phyloP scores from a whole-genome alignment of 2,113 vertebrate species.

The Cephalopholis sonnerati region DNA sequence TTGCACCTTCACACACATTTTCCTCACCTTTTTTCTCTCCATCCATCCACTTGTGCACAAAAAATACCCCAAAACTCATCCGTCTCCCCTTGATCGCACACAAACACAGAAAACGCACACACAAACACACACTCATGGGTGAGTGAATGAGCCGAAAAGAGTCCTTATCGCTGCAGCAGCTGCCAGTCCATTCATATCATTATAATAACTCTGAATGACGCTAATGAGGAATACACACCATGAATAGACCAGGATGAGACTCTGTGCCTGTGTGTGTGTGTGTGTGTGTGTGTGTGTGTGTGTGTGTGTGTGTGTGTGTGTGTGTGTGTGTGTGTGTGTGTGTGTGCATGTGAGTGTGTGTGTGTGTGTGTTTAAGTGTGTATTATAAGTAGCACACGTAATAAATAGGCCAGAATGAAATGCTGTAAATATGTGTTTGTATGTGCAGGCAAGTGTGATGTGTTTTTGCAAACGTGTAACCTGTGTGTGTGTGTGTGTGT shows the following conservation, averaged over 20 bases:
- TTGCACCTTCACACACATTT: constrained; percentile 13
- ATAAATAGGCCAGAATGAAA: constrained; percentile 45
- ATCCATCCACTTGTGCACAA: constrained; percentile 9
- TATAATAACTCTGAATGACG: constrained; percentile 65
- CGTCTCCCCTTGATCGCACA: neutral
- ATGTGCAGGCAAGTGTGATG: constrained; percentile 9
- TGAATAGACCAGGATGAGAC: constrained; percentile 51
- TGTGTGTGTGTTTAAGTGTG: too few relatives aligned
- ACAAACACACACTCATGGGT: neutral
- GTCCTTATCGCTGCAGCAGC: constrained; percentile 63
- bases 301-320: neutral
- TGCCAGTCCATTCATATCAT: constrained; percentile 68
- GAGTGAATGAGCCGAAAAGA: constrained; percentile 30
- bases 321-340: neutral
- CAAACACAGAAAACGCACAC: neutral
- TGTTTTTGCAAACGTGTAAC: neutral
- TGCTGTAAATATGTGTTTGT: constrained; percentile 18
- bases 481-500: neutral
- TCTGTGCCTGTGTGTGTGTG: neutral
- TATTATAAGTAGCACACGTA: neutral
- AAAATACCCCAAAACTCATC: constrained; percentile 25
- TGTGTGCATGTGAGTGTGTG: too few relatives aligned
- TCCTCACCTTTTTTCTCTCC: constrained; percentile 17
- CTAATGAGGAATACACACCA: constrained; percentile 62
- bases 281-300: constrained; percentile 14